These are phyloP conservation scores for Smutsia temminckii DNA, from an alignment of 2,797 vertebrate species.

Conservation along the genomic window DNA sequence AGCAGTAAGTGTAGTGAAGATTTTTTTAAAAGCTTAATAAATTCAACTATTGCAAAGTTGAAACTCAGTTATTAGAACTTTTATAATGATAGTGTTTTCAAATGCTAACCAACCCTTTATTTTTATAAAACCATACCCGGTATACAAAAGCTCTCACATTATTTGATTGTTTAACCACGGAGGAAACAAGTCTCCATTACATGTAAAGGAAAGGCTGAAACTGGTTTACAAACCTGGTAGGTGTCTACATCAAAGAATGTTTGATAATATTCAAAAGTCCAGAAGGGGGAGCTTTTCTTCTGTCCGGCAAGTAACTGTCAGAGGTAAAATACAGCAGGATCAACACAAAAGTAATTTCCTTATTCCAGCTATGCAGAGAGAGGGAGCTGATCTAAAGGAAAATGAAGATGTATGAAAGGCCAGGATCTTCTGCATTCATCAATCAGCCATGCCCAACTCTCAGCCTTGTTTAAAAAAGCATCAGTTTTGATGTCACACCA, in stretches of 20 bases:
- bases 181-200: background rate
- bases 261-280: conserved; percentile 98
- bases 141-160: background rate
- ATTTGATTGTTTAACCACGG: background rate
- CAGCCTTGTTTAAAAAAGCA: background rate
- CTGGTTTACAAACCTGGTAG: conserved; percentile 87
- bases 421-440: background rate
- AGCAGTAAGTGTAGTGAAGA: background rate
- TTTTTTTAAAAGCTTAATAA: conserved; percentile 27
- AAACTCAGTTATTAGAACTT: background rate
- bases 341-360: background rate
- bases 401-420: background rate
- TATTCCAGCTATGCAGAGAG: background rate
- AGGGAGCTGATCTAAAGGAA: background rate
- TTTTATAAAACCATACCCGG: background rate
- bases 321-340: conserved; percentile 44
- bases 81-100: background rate
- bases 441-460: background rate
- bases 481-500: background rate
- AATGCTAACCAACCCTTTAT: background rate
- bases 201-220: background rate
- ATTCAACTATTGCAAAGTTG: background rate
- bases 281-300: conserved; percentile 94
- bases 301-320: conserved; percentile 92
- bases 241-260: conserved; percentile 96